A percentile compares a stretch with the other conserved stretches of the same genome.
phyloP scores from a whole-genome alignment of 37 sponge, comb jelly and placozoan genomes.

The Axinella damicornis region DNA sequence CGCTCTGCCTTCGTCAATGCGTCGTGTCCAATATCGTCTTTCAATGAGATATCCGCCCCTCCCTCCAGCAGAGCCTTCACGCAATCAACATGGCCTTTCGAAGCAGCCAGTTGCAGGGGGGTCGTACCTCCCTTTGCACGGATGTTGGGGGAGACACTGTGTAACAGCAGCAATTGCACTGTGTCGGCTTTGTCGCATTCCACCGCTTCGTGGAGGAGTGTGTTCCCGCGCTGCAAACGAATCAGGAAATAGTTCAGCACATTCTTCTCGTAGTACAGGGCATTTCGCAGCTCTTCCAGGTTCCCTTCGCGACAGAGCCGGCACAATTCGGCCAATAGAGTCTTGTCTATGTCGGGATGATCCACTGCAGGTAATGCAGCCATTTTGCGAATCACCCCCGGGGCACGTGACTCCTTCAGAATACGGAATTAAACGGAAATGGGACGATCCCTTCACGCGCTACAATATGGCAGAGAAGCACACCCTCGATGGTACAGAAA shows the following conservation, averaged over 20 bases:
- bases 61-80: slow-evolving; percentile 62
- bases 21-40: slow-evolving; percentile 63
- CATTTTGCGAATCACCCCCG: slow-evolving; percentile 6
- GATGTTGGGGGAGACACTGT: slow-evolving; percentile 63
- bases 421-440: slow-evolving; percentile 20
- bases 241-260: slow-evolving; percentile 33
- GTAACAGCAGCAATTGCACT: slow-evolving; percentile 69
- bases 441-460: too few relatives aligned
- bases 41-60: slow-evolving; percentile 58
- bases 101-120: slow-evolving; percentile 70
- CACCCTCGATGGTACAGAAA: slow-evolving; percentile 48
- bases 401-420: background rate
- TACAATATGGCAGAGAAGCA: slow-evolving; percentile 89
- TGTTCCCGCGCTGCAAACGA: slow-evolving; percentile 44
- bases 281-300: slow-evolving; percentile 34
- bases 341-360: slow-evolving; percentile 41
- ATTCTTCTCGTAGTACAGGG: slow-evolving; percentile 43
- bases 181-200: slow-evolving; percentile 74
- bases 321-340: slow-evolving; percentile 48
- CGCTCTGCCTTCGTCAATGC: slow-evolving; percentile 69
- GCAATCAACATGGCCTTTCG: slow-evolving; percentile 66
- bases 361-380: slow-evolving; percentile 49
- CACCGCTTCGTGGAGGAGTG: slow-evolving; percentile 82
- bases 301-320: slow-evolving; percentile 72
- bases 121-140: slow-evolving; percentile 62